Base-by-base conservation (phyloP, 2,888 invertebrate genomes). In the Sminthurides aquaticus region DNA sequence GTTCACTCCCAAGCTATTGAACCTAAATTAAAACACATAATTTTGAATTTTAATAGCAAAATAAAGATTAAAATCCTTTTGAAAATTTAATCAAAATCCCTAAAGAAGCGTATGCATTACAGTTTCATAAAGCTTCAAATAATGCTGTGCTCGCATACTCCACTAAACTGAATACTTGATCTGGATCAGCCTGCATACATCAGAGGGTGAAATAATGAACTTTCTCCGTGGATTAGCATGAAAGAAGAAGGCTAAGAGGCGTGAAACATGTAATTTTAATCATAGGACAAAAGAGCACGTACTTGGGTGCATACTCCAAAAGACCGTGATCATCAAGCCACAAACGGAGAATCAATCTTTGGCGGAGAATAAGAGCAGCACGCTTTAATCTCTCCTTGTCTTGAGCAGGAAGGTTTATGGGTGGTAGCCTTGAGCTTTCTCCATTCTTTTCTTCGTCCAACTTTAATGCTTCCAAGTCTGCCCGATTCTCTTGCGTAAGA, bases 301-400 rank as follows among this genome's bases (percentile, higher is more conserved):
- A 79, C 79, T 77, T 77, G 61, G 76, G 76, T 59, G 78, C 78
- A 71, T 79, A 77, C 58, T 78, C 78, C 63, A 77, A 75, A n/a
- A 79, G 73, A 18, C 76, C 76, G 64, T 77, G 77, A 43, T 78
- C 77, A 49, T 76, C 83, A 68, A 92, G 83, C 91, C 91, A 92
- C 82, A 91, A 90, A 27, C 90, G 85, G 75, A 92, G 82, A 73
- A 91, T 88, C 67, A 92, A 84, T 69, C 90, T 84, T 78, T 91
- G 91, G 79, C 91, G 90, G 75, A 92, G 81, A 71, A 88, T 84
- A 67, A 86, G 83, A 5, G 91, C 90, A 8, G 91, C 91, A 55
- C 89, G 84, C 75, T 90, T 89, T 69, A 91, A 81, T 59, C 90
- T 84, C 79, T 88, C 87, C 79, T 90, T 90, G 80, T 91, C 91